Base-by-base conservation (phyloP, 2,888 invertebrate genomes). In the Teinopalpus imperialis region DNA sequence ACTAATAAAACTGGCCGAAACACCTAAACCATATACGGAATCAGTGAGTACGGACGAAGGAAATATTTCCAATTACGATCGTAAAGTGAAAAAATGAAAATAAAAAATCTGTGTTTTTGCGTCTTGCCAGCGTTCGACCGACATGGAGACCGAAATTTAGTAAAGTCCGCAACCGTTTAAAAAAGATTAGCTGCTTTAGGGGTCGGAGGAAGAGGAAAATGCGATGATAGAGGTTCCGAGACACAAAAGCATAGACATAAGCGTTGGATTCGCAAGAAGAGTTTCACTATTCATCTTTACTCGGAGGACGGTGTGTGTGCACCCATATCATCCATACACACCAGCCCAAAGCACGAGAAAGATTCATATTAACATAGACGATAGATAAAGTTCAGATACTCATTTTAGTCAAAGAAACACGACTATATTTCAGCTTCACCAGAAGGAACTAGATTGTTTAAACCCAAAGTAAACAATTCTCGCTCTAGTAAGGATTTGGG, bases 291-390 rank as follows among this genome's bases (percentile, higher is more conserved):
- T 88, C 41, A 58, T 88, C 12, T 88, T 88, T 43, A 85, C 83
- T 2, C 81, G 66, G 48, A 70, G 73, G 49, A 76, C 83, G 1
- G 80, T 82, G 20, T 81, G 81, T 47, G 67, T 78, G 20, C 88
- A 88, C 54, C 88, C 88, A 0, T 88, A 85, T 51, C 88, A 88
- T 47, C 88, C 88, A 1, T 88, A 69, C 48, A 85, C 83, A 8
- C 88, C 88, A 4, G 70, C 69, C 40, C 83, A 83, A 57, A 79
- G 78, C 0, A 74, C 83, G 3, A 74, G 88, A 56, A 87, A 86
- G 66, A 75, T 88, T 20, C 62, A 75, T 48, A 51, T 81, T 18
- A 65, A 67, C 43, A 51, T 58, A 26, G 76, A 82, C 35, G 69
- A 79, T 35, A 75, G 73, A 35, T 43, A 44, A 8, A n/a, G n/a